These are phyloP conservation scores for Bimastos eiseni DNA, from an alignment of 2,888 invertebrate genomes.

Conservation along the genomic window DNA sequence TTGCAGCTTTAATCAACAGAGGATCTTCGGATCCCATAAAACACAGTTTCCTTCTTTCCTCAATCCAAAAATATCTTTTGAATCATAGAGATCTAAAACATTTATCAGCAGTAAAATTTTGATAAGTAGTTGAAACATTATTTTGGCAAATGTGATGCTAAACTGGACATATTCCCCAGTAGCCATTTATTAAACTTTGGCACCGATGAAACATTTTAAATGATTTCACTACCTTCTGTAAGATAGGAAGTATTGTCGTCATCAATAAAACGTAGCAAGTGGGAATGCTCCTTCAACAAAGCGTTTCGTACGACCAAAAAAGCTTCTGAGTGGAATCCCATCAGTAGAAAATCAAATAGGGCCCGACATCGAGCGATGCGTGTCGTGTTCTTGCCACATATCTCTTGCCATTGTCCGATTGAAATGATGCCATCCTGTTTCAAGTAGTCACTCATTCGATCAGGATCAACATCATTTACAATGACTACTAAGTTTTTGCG, in stretches of 20 bases:
- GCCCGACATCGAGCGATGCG: not conserved
- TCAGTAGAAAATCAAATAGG: not conserved
- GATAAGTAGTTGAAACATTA: not conserved
- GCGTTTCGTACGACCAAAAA: not conserved
- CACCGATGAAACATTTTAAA: not conserved
- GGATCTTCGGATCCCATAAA: not conserved
- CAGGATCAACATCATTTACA: not conserved
- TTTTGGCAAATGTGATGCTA: not conserved
- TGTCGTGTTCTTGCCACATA: not conserved
- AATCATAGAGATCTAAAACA: not conserved
- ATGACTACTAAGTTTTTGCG: not conserved
- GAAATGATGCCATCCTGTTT: constrained; percentile 13
- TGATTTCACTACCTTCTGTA: not conserved
- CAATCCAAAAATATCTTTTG: not conserved
- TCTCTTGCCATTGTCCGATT: not conserved
- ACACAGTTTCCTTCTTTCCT: not conserved
- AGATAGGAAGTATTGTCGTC: not conserved
- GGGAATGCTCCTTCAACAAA: not conserved
- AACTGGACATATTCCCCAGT: too few relatives aligned
- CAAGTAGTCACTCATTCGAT: not conserved
- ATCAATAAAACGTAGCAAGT: not conserved
- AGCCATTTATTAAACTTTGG: not conserved
- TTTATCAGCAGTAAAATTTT: not conserved
- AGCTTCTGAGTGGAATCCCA: not conserved
- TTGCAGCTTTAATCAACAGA: not conserved